phyloP scores from a whole-genome alignment of 35 echinoderm and acorn worm genomes.

The Apostichopus parvimensis region DNA sequence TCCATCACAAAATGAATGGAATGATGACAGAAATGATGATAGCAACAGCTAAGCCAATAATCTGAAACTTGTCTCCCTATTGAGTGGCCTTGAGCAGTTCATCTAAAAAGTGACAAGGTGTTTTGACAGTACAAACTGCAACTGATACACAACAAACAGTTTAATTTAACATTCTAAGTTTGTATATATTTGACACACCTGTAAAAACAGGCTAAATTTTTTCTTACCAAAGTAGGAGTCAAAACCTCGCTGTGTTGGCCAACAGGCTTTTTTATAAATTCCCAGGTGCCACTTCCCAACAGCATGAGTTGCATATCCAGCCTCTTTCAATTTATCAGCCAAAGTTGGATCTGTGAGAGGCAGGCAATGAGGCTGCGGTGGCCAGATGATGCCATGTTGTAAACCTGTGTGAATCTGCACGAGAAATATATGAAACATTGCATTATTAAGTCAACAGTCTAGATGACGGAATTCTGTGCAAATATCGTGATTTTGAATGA shows the following conservation, averaged over 20 bases:
- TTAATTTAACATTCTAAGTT: background rate
- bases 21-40: no score
- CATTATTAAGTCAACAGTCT: background rate
- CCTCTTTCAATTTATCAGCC: constrained; percentile 74
- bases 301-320: constrained; percentile 84
- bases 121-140: background rate
- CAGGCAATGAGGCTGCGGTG: constrained; percentile 84
- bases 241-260: constrained; percentile 95
- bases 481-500: background rate
- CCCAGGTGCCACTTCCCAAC: constrained; percentile 99
- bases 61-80: no score
- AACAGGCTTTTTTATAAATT: constrained; percentile 84
- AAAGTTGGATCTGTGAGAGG: constrained; percentile 76
- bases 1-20: no score
- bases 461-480: background rate
- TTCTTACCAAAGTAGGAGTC: constrained; percentile 87
- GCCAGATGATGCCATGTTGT: constrained; percentile 91
- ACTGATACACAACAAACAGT: background rate
- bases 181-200: background rate
- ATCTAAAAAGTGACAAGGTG: background rate
- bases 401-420: constrained; percentile 94
- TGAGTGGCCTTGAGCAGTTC: no score
- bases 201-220: no score
- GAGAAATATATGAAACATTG: background rate
- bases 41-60: no score